Evolutionary conservation across 2,888 invertebrate species (phyloP).

Genomic region (Epinotia nisella): DNA sequence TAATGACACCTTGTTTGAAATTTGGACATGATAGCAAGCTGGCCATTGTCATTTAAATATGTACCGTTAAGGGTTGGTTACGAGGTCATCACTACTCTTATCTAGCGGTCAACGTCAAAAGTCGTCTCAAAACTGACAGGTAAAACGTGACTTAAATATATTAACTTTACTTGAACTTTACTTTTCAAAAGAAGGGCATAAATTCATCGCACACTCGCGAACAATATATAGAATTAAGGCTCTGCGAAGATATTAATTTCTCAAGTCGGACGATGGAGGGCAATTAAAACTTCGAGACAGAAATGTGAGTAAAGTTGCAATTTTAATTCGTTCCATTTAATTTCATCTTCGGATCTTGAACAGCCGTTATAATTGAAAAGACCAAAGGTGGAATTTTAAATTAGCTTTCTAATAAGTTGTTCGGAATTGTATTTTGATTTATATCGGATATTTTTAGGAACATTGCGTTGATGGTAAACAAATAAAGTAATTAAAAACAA

Average conservation of each 20-base stretch:
- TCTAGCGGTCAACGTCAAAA: no score
- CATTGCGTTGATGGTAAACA: neutral
- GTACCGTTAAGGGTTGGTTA: no score
- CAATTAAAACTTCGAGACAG: conserved; percentile 75
- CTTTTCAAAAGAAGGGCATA: conserved; percentile 8
- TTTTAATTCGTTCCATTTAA: conserved; percentile 68
- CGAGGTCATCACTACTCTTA: no score
- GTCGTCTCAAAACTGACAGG: no score
- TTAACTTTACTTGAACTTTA: no score
- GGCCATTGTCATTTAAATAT: no score
- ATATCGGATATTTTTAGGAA: neutral
- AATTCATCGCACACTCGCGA: conserved; percentile 47
- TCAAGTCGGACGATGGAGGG: conserved; percentile 70
- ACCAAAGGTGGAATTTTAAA: conserved; percentile 32
- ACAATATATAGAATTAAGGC: conserved; percentile 63
- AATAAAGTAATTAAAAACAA: neutral
- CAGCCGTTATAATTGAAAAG: conserved; percentile 46
- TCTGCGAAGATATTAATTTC: conserved; percentile 74
- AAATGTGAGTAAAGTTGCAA: conserved; percentile 68
- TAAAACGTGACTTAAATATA: no score
- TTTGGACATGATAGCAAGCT: no score
- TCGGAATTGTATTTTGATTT: neutral
- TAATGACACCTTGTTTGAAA: no score
- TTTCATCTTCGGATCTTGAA: conserved; percentile 59
- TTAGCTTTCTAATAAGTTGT: conserved; percentile 9